Evolutionary conservation across 2,113 vertebrate genomes (phyloP).

Genomic region (Paralichthys olivaceus): DNA sequence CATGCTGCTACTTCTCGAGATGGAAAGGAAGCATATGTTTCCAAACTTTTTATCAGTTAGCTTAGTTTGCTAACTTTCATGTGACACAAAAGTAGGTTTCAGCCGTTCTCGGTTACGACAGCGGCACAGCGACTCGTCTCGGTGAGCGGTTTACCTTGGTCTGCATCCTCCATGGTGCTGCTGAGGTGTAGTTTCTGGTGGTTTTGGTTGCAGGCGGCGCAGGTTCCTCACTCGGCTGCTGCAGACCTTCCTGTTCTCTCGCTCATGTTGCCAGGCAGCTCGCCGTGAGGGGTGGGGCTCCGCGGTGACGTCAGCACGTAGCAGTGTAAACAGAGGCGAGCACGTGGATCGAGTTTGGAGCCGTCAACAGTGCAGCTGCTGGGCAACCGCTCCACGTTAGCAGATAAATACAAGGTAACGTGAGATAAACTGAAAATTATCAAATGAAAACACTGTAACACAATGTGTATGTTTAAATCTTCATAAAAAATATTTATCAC

Average conservation of each 20-base stretch:
- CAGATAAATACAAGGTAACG: too few relatives aligned
- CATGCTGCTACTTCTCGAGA: background rate
- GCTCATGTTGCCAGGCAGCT: slow-evolving; percentile 72
- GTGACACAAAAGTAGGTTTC: background rate
- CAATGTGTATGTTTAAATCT: too few relatives aligned
- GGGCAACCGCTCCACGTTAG: background rate
- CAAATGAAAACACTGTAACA: too few relatives aligned
- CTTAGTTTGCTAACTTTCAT: slow-evolving; percentile 64
- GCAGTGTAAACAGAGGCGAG: slow-evolving; percentile 78
- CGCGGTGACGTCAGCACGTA: slow-evolving; percentile 73
- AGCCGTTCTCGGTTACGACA: background rate
- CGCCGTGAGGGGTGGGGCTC: slow-evolving; percentile 73
- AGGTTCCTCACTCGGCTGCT: slow-evolving; percentile 53
- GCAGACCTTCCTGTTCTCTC: slow-evolving; percentile 65
- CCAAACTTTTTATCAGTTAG: slow-evolving; percentile 39
- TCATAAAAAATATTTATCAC: too few relatives aligned
- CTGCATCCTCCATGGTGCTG: slow-evolving; percentile 76
- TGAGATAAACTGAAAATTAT: too few relatives aligned
- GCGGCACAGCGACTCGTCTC: background rate
- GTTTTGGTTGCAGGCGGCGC: slow-evolving; percentile 29
- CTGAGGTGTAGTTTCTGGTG: slow-evolving; percentile 13
- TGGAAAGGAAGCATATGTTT: slow-evolving; percentile 57
- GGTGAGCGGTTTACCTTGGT: slow-evolving; percentile 70
- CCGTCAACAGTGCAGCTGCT: slow-evolving; percentile 33
- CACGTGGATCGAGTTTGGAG: slow-evolving; percentile 75